Evolutionary conservation across 2,888 invertebrate genomes (phyloP).

Genomic region (Callimorpha dominula): DNA sequence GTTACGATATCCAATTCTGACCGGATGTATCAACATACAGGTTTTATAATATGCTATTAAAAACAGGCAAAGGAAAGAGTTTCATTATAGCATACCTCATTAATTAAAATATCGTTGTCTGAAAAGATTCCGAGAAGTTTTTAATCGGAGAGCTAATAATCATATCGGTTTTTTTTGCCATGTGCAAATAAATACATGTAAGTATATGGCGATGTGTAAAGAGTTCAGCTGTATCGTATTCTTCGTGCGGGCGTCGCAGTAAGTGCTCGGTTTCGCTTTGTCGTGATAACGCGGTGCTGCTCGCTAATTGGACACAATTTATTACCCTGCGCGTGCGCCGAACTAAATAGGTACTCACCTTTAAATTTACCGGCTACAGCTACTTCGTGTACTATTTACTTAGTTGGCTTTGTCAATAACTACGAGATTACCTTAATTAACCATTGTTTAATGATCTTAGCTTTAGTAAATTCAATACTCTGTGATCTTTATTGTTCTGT

Average conservation of each 20-base stretch:
- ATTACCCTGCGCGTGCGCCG: slow-evolving; percentile 63
- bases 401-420: slow-evolving; percentile 28
- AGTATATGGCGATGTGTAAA: slow-evolving; percentile 13
- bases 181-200: too few species aligned
- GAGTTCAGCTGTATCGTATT: slow-evolving; percentile 33
- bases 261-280: slow-evolving; percentile 72
- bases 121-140: slow-evolving; percentile 16
- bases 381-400: slow-evolving; percentile 18
- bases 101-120: slow-evolving; percentile 27
- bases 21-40: slow-evolving; percentile 39
- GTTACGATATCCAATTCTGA: slow-evolving; percentile 40
- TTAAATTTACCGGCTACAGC: slow-evolving; percentile 43
- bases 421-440: slow-evolving; percentile 42
- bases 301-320: slow-evolving; percentile 84
- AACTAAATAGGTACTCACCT: slow-evolving; percentile 44
- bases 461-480: slow-evolving; percentile 23
- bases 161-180: slow-evolving; percentile 29
- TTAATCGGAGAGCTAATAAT: slow-evolving; percentile 25
- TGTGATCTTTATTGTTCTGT: slow-evolving; percentile 31
- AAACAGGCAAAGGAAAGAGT: slow-evolving; percentile 24
- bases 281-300: slow-evolving; percentile 69
- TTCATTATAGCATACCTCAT: slow-evolving; percentile 20
- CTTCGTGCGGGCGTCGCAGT: slow-evolving; percentile 59
- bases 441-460: slow-evolving; percentile 37
- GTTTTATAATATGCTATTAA: slow-evolving; percentile 29